Base-by-base conservation (phyloP, 2,888 invertebrate genomes). In the Eledone cirrhosa region DNA sequence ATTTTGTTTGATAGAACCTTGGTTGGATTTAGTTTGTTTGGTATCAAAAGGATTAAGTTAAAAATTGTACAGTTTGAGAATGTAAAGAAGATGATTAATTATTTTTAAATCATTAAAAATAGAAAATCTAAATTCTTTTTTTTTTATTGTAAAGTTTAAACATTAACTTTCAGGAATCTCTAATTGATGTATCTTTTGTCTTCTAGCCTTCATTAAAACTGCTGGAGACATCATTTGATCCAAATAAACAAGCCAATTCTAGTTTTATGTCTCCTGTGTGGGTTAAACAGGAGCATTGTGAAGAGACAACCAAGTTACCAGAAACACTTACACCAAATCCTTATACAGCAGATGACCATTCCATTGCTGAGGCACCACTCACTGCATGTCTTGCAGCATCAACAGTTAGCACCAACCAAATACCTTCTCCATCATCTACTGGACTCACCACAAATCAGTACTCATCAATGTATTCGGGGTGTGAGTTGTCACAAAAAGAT, bases 181-280 rank as follows among this genome's bases (percentile, higher is more conserved):
- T n/a, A n/a, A n/a, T n/a, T n/a, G n/a, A n/a, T n/a, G n/a, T n/a
- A n/a, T 67, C 19, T 48, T 47, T 75, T 22, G 16, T 47, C 24
- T 75, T 75, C 47, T 47, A 75, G 75, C 75, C 75, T 41, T 47
- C 75, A 41, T 75, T 75, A 27, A 75, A 75, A 75, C 24, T 75
- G 47, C 47, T 75, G 75, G 48, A 75, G 27, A 75, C 31, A 41
- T 33, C 48, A 11, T 47, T 75, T 75, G 75, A 75, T 75, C 47
- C 48, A 48, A 75, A 75, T 47, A 75, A 41, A 47, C 75, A 75
- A 75, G 41, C 41, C 13, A 24, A 5, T 16, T 47, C 31, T 8
- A 41, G 48, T 8, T 16, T 75, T 22, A 16, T 75, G 24, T 24
- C 75, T n/a, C 75, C 75, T 75, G 75, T 75, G 48, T 75, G 75